Base-by-base conservation (phyloP, 2,888 invertebrate species). In the Fabriciana adippe region DNA sequence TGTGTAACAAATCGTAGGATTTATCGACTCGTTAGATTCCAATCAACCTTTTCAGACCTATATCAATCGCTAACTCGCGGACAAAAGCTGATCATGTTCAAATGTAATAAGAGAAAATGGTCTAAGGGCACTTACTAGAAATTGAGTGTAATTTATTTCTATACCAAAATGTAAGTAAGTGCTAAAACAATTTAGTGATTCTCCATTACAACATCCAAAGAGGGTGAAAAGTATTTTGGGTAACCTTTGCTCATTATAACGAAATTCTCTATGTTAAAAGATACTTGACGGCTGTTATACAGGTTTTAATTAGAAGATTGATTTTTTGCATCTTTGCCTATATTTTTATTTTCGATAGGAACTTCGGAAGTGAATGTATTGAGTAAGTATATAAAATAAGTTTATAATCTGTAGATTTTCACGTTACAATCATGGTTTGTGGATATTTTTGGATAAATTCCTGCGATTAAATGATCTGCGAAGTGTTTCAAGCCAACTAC, bases 71-170 rank as follows among this genome's bases (percentile, higher is more conserved):
- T 16, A 41, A 61, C 21, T 60, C 53, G 77, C 75, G 75, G 68
- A 31, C 64, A 57, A 55, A 64, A 72, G 73, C 74, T 74, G 76
- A 77, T 68, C 54, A 72, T 67, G 71, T 69, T 69, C 70, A 78
- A 84, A 84, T 78, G 77, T 80, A 82, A 84, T 84, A 82, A 80
- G 77, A 79, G 80, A 64, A 67, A 73, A 75, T 75, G 68, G 74
- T 71, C 65, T 71, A 74, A 74, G 75, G 80, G 80, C 83, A 81
- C 83, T 86, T 84, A 82, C 77, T 75, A 78, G 75, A 77, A 86
- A 86, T 83, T 79, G 79, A 72, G 69, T 74, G 83, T 83, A 84
- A 85, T 87, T 83, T 83, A 85, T 87, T 85, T 85, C 77, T 78
- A 77, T 75, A 74, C 76, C 78, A 79, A 82, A 81, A 78, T 80